Conservation (phyloP, 2,888 invertebrate species). For the Coremacera marginata region DNA sequence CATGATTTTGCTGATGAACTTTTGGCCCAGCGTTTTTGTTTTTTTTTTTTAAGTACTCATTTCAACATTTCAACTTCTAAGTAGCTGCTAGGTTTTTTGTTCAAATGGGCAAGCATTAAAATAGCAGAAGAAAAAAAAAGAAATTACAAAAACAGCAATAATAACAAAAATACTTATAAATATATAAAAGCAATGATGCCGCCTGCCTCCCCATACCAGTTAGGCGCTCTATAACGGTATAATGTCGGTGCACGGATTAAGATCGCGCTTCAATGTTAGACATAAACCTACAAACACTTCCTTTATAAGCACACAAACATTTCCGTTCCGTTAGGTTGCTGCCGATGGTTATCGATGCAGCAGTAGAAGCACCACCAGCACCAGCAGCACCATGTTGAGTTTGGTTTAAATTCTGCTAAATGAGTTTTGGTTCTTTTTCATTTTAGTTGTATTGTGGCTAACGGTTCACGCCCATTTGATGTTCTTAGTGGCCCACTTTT, state of each 20-base stretch:
- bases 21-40: no score
- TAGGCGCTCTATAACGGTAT: not conserved
- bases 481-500: not conserved
- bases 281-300: not conserved
- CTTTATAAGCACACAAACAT: not conserved
- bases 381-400: not conserved
- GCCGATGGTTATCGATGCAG: constrained; percentile 5
- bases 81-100: not conserved
- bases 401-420: not conserved
- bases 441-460: not conserved
- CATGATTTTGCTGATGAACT: no score
- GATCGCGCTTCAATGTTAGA: not conserved
- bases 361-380: no score
- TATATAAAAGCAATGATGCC: not conserved
- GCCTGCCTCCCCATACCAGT: not conserved
- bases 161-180: not conserved
- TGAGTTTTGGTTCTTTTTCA: constrained; percentile 19
- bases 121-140: not conserved
- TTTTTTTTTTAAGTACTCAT: not conserved
- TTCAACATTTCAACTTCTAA: not conserved
- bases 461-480: not conserved
- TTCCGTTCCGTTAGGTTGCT: not conserved
- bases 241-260: not conserved
- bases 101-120: not conserved
- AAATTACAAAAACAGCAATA: not conserved